Conservation (phyloP, 2,888 invertebrate species). For the Macaria liturata region DNA sequence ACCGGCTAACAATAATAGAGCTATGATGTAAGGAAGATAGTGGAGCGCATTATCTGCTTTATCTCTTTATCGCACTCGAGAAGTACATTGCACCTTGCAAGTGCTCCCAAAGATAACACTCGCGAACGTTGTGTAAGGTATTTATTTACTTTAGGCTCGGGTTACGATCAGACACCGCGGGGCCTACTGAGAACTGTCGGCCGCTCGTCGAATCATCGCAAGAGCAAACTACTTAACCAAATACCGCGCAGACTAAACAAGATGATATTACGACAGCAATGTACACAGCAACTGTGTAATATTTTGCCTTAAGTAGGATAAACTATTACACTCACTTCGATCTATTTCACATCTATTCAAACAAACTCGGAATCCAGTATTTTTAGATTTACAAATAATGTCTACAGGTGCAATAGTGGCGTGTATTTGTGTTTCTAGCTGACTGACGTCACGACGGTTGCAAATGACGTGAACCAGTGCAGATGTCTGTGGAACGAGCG, state of each 20-base stretch:
- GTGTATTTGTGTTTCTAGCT: slow-evolving; percentile 5
- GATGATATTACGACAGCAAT: slow-evolving; percentile 31
- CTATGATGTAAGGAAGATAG: slow-evolving; percentile 19
- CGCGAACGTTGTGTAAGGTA: slow-evolving; percentile 33
- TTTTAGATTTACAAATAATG: too few species aligned
- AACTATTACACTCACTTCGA: neutral
- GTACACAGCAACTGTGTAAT: slow-evolving; percentile 6
- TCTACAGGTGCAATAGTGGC: slow-evolving; percentile 3
- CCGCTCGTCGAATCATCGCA: slow-evolving; percentile 45
- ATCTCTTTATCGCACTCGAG: slow-evolving; percentile 31
- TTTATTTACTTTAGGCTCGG: slow-evolving; percentile 35
- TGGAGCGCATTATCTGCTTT: slow-evolving; percentile 20
- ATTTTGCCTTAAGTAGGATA: neutral
- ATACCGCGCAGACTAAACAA: slow-evolving; percentile 48
- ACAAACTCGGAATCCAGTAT: neutral
- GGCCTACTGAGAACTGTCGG: slow-evolving; percentile 41
- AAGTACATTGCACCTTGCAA: slow-evolving; percentile 34
- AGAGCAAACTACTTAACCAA: slow-evolving; percentile 47
- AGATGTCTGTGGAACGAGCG: slow-evolving; percentile 39
- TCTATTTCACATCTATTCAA: slow-evolving; percentile 1
- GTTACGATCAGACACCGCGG: slow-evolving; percentile 52
- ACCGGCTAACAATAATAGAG: slow-evolving; percentile 10
- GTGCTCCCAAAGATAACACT: slow-evolving; percentile 32
- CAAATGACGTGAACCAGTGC: slow-evolving; percentile 37
- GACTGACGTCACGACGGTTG: slow-evolving; percentile 25